A percentile compares a stretch with the other conserved stretches of the same genome.
Conservation (phyloP, 2,888 invertebrate species). For the Hipparchia semele region DNA sequence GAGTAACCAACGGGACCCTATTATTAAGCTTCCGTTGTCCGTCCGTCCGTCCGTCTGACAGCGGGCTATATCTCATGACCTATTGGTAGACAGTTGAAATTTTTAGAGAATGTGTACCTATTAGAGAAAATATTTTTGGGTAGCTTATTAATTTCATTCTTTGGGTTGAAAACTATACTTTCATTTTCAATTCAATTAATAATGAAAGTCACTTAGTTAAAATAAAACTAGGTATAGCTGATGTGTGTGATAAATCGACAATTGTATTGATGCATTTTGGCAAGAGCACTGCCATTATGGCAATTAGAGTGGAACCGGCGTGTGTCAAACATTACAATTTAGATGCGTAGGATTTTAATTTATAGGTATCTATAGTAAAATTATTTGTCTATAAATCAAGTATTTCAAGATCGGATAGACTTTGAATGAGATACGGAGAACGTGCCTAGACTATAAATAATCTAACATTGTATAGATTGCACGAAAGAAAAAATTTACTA, state of each 20-base stretch:
- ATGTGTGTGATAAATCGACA: constrained; percentile 26
- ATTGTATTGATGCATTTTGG: constrained; percentile 46
- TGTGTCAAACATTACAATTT: constrained; percentile 44
- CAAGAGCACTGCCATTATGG: constrained; percentile 50
- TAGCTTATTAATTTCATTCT: background rate
- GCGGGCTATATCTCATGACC: no score
- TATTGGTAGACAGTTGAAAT: no score
- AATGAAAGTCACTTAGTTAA: background rate
- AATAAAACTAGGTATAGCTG: background rate
- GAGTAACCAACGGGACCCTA: no score
- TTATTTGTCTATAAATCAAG: constrained; percentile 9
- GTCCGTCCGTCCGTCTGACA: no score
- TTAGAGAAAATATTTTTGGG: no score
- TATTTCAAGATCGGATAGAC: background rate
- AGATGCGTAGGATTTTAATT: constrained; percentile 22
- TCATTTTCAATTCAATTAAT: background rate
- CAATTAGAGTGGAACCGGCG: constrained; percentile 60
- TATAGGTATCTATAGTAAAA: constrained; percentile 9
- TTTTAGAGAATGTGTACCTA: no score
- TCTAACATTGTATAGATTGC: background rate
- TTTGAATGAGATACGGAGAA: background rate
- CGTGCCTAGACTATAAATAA: background rate
- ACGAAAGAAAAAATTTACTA: background rate
- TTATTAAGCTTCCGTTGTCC: no score
- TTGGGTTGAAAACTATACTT: background rate